Percentiles rank a stretch among this genome's conserved stretches.
Evolutionary conservation across 2,888 invertebrate genomes (phyloP).

Genomic region (Synergus laeviventris): DNA sequence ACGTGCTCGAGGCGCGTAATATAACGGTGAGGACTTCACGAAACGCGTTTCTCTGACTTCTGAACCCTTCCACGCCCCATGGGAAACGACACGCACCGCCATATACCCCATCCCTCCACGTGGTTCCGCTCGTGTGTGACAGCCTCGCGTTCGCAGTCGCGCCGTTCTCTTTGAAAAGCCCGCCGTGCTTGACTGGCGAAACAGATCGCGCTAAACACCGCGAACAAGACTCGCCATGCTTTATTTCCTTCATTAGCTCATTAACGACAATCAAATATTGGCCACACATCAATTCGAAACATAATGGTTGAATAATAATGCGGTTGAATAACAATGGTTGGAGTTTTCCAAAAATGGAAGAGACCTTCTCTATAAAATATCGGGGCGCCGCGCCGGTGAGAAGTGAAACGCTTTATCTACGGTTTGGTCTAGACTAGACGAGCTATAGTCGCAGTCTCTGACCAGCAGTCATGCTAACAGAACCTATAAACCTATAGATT

Average conservation of each 20-base stretch:
- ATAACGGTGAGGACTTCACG: slow-evolving; percentile 29
- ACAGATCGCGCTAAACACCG: slow-evolving; percentile 49
- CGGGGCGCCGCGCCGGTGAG: no score
- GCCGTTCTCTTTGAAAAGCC: slow-evolving; percentile 54
- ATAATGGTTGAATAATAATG: not conserved
- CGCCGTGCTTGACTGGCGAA: slow-evolving; percentile 44
- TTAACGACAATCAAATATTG: slow-evolving; percentile 13
- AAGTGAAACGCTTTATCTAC: no score
- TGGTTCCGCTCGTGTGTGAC: slow-evolving; percentile 39
- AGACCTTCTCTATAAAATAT: not conserved
- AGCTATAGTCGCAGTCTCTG: no score
- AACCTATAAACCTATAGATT: no score
- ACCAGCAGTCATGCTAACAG: no score
- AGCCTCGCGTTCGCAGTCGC: slow-evolving; percentile 42
- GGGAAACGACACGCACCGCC: slow-evolving; percentile 30
- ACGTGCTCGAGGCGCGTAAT: slow-evolving; percentile 27
- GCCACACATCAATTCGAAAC: slow-evolving; percentile 4
- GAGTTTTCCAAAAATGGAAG: not conserved
- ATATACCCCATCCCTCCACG: slow-evolving; percentile 28
- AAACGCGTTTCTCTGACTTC: slow-evolving; percentile 39
- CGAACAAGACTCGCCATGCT: slow-evolving; percentile 46
- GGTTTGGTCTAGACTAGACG: no score
- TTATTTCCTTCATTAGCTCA: slow-evolving; percentile 24
- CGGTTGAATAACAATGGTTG: not conserved
- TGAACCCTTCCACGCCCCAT: slow-evolving; percentile 40